phyloP scores from a whole-genome alignment of 2,797 vertebrate species.

The Sebastes variabilis region DNA sequence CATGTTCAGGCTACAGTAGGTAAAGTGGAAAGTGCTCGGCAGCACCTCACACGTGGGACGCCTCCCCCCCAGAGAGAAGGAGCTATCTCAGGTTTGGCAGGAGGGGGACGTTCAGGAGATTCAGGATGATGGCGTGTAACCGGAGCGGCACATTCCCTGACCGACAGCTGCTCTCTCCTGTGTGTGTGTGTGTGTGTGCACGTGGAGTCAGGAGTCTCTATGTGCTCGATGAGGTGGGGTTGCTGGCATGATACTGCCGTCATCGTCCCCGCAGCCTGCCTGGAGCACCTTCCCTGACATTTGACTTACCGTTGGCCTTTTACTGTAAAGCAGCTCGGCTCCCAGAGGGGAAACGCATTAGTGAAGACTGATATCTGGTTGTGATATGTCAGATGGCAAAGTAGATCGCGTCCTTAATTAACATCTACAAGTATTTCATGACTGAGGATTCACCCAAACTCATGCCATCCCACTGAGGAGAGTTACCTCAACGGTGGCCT shows the following conservation, averaged over 20 bases:
- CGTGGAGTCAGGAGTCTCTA: neutral
- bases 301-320: constrained; percentile 48
- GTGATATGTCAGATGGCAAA: constrained; percentile 43
- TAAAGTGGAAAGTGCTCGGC: constrained; percentile 19
- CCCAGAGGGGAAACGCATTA: constrained; percentile 66
- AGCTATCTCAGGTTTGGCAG: constrained; percentile 44
- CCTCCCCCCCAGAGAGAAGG: constrained; percentile 18
- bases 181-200: neutral
- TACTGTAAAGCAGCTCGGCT: constrained; percentile 41
- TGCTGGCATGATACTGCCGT: constrained; percentile 21
- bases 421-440: constrained; percentile 17
- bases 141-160: constrained; percentile 68
- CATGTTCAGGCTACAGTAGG: constrained; percentile 26
- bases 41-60: constrained; percentile 19
- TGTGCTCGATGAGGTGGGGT: constrained; percentile 25
- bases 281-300: constrained; percentile 55
- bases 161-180: constrained; percentile 67
- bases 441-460: neutral
- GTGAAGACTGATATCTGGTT: constrained; percentile 50
- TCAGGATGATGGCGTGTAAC: constrained; percentile 61
- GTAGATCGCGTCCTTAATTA: constrained; percentile 33
- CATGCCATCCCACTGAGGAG: neutral
- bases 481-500: neutral
- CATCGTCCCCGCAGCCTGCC: constrained; percentile 16
- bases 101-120: constrained; percentile 31